phyloP scores from a whole-genome alignment of 2,113 vertebrate species.

The Ondatra zibethicus region DNA sequence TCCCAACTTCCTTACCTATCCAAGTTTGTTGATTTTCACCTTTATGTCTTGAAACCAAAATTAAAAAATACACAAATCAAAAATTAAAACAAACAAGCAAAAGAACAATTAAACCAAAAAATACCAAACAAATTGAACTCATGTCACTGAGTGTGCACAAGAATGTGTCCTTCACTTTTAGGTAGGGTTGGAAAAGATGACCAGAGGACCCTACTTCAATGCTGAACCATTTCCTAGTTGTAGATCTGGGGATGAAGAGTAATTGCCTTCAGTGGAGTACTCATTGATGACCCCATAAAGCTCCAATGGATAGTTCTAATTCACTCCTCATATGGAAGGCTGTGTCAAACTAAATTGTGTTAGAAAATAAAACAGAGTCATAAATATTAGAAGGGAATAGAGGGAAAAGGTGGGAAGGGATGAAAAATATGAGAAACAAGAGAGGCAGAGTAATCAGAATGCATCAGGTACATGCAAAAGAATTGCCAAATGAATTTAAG shows the following conservation, averaged over 20 bases:
- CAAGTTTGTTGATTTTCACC: not conserved
- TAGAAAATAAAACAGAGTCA: not conserved
- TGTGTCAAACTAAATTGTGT: not conserved
- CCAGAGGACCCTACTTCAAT: not conserved
- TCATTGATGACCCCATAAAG: too few relatives aligned
- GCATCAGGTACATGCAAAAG: not conserved
- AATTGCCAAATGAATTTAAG: not conserved
- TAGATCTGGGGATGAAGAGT: too few relatives aligned
- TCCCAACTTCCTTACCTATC: not conserved
- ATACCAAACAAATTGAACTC: not conserved
- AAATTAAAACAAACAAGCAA: not conserved
- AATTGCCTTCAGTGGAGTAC: too few relatives aligned
- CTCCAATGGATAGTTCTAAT: too few relatives aligned
- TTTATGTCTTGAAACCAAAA: not conserved
- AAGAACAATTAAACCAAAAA: not conserved
- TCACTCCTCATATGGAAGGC: too few relatives aligned
- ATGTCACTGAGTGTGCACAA: not conserved
- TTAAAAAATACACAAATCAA: not conserved
- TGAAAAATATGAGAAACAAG: not conserved
- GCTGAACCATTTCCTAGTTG: not conserved
- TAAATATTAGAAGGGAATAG: not conserved
- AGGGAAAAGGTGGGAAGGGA: not conserved
- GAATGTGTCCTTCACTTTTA: not conserved
- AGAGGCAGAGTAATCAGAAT: not conserved
- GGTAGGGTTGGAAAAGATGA: not conserved